These are phyloP conservation scores for Drosophila maculinotata DNA, from an alignment of 2,888 invertebrate genomes.

Conservation along the genomic window DNA sequence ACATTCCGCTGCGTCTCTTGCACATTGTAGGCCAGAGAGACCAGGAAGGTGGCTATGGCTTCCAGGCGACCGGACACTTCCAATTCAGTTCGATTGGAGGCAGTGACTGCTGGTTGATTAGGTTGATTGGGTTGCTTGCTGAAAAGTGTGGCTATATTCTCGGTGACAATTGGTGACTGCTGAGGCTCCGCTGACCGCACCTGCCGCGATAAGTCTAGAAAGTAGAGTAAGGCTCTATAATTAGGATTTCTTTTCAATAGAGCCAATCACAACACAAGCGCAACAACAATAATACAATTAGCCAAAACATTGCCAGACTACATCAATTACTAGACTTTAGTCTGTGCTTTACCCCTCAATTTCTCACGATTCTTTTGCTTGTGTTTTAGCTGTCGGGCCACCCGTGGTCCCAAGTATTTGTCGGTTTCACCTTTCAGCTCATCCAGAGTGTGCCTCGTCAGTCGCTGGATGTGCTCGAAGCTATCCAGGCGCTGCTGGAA, in stretches of 20 bases:
- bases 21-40: slow-evolving; percentile 71
- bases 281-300: slow-evolving; percentile 9
- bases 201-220: slow-evolving; percentile 53
- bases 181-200: slow-evolving; percentile 29
- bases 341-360: slow-evolving; percentile 54
- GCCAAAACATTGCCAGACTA: background rate
- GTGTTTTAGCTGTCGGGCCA: slow-evolving; percentile 37
- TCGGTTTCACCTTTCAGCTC: slow-evolving; percentile 84
- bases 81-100: slow-evolving; percentile 10
- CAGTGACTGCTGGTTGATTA: background rate
- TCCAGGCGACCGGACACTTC: slow-evolving; percentile 61
- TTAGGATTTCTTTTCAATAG: background rate
- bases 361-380: slow-evolving; percentile 55
- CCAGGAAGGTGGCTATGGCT: slow-evolving; percentile 75
- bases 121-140: background rate
- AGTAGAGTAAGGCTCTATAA: background rate
- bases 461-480: slow-evolving; percentile 84
- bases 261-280: slow-evolving; percentile 22
- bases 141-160: slow-evolving; percentile 24
- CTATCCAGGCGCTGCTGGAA: slow-evolving; percentile 83
- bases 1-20: slow-evolving; percentile 56
- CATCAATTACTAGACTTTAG: slow-evolving; percentile 2
- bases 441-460: slow-evolving; percentile 83
- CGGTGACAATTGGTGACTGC: background rate
- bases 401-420: slow-evolving; percentile 44